Base-by-base conservation (phyloP, 2,888 invertebrate species). In the Coleophora deauratella region DNA sequence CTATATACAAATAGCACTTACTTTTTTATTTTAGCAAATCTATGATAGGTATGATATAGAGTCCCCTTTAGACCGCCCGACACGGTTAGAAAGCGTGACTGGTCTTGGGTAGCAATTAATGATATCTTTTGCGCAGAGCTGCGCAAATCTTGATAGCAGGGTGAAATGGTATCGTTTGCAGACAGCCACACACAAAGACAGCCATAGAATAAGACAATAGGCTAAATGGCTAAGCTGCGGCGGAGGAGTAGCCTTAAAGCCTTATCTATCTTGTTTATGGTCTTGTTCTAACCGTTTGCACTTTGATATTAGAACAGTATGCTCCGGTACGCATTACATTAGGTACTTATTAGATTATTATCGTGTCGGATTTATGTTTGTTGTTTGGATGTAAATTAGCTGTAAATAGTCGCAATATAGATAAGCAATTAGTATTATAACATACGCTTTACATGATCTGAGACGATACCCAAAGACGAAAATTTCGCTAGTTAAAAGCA, bases 121-220 rank as follows among this genome's bases (percentile, higher is more conserved):
- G 32, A 33, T 43, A 33, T 38, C 32, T 41, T 33, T 31, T 34
- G 54, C 52, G 54, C 45, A 45, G 42, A 33, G 35, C 34, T 43
- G 37, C 41, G 40, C 38, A 41, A 38, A 68, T 71, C 69, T 61
- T 59, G 72, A 73, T 73, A 66, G 36, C 38, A 58, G 52, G 62
- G 65, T 66, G 70, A 66, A 69, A 66, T 69, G 64, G 56, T 70
- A 71, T 70, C 65, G 21, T 21, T 21, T 21, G 21, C 6, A 21
- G 21, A 21, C 21, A 21, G 21, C 21, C 21, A 21, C 6, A 21
- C 21, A 21, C 21, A 21, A 21, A 21, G 21, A 21, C 21, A 21
- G 21, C 21, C 21, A 6, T 21, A 21, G 21, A 21, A 3, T 21
- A 21, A 41, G 33, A 41, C 41, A 41, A 41, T 41, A 33, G 41